Conservation (phyloP, 2,888 invertebrate genomes). For the Amorpha juglandis region DNA sequence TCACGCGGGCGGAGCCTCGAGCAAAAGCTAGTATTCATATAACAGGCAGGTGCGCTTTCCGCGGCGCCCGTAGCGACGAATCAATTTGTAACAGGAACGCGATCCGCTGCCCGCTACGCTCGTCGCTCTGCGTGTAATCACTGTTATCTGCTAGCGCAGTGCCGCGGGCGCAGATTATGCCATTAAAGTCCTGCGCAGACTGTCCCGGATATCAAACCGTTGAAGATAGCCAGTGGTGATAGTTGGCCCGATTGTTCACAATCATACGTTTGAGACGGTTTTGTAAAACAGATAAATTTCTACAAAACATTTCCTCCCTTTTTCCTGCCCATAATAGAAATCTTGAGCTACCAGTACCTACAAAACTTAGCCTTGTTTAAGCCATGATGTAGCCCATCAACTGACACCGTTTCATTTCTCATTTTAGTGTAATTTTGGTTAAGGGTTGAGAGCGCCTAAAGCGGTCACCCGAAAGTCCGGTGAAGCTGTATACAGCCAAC, state of each 20-base stretch:
- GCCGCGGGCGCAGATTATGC: conserved; percentile 75
- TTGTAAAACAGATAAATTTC: neutral
- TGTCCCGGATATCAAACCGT: conserved; percentile 63
- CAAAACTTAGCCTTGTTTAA: too few relatives aligned
- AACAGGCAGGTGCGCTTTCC: conserved; percentile 52
- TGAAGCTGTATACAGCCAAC: too few relatives aligned
- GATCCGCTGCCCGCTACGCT: conserved; percentile 53
- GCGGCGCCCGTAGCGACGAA: conserved; percentile 58
- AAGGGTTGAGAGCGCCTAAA: too few relatives aligned
- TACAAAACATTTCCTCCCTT: neutral
- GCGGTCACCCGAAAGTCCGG: too few relatives aligned
- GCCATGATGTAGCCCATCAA: too few relatives aligned
- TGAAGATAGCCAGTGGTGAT: conserved; percentile 62
- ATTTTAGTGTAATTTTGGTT: too few relatives aligned
- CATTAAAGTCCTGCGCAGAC: conserved; percentile 64
- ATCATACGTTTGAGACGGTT: conserved; percentile 48
- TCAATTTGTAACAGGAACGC: conserved; percentile 63
- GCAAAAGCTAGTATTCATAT: conserved; percentile 31
- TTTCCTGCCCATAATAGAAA: too few relatives aligned
- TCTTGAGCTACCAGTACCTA: too few relatives aligned
- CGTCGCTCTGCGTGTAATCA: conserved; percentile 52
- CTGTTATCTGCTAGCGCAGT: conserved; percentile 55
- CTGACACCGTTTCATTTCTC: too few relatives aligned
- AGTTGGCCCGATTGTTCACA: conserved; percentile 50
- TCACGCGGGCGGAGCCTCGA: too few relatives aligned